These are phyloP conservation scores for Boloria euphrosyne DNA, from an alignment of 2,888 invertebrate genomes.

Conservation along the genomic window DNA sequence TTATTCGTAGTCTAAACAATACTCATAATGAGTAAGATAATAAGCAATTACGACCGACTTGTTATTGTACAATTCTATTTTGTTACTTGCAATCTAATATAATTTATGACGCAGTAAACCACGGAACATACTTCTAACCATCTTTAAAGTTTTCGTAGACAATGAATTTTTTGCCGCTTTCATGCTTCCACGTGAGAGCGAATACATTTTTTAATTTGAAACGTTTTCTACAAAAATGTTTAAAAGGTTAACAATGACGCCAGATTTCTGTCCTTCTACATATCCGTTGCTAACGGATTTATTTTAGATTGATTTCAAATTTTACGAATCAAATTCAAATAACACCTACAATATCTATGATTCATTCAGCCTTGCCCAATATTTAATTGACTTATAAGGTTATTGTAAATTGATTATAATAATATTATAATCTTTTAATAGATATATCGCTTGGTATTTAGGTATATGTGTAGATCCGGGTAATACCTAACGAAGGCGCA, in stretches of 20 bases:
- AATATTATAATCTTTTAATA: constrained; percentile 21
- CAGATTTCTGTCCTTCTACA: constrained; percentile 28
- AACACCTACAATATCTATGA: constrained; percentile 26
- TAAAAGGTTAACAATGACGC: constrained; percentile 18
- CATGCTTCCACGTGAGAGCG: constrained; percentile 23
- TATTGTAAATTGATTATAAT: constrained; percentile 18
- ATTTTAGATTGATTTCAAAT: constrained; percentile 23
- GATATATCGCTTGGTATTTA: constrained; percentile 5
- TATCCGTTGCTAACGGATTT: constrained; percentile 30
- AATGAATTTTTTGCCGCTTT: constrained; percentile 36
- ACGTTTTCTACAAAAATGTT: neutral
- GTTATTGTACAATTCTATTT: constrained; percentile 57
- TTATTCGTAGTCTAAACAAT: constrained; percentile 64
- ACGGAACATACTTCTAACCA: constrained; percentile 29
- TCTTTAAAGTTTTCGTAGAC: constrained; percentile 32
- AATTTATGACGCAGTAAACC: constrained; percentile 48
- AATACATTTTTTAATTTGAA: neutral
- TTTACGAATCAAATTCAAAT: constrained; percentile 26
- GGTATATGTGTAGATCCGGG: constrained; percentile 25
- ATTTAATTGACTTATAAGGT: constrained; percentile 34
- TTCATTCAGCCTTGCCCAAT: constrained; percentile 33
- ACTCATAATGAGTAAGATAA: constrained; percentile 59
- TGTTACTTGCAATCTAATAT: constrained; percentile 51
- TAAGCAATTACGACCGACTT: constrained; percentile 54
- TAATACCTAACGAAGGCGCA: constrained; percentile 44